A percentile compares a stretch with the other conserved stretches of the same genome.
Conservation (phyloP, 2,113 vertebrate species). For the Cryptomyrus ogoouensis region DNA sequence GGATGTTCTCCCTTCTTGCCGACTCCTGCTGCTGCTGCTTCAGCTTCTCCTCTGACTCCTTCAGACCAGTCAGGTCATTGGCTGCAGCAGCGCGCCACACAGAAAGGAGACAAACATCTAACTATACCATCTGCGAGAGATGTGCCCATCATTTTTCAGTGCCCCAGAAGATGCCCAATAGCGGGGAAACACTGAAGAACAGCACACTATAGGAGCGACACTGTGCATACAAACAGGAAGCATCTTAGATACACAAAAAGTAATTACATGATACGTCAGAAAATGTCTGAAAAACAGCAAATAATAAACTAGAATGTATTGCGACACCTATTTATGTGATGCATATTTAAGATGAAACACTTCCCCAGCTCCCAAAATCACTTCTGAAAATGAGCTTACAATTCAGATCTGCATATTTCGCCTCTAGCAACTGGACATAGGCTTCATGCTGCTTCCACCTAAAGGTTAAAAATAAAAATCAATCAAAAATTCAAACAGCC, state of each 20-base stretch:
- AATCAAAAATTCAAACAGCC: background rate
- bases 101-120: conserved; percentile 18
- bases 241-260: background rate
- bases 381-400: conserved; percentile 71
- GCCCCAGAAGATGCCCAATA: background rate
- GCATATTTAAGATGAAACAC: background rate
- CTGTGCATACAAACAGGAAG: background rate
- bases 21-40: conserved; percentile 99
- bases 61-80: conserved; percentile 91
- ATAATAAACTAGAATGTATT: background rate
- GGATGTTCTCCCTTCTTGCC: conserved; percentile 95
- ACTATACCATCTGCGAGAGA: background rate
- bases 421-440: conserved; percentile 92
- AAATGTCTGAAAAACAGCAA: background rate
- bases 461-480: conserved; percentile 28
- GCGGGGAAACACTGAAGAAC: background rate
- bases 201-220: background rate
- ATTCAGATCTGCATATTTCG: conserved; percentile 94
- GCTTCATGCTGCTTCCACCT: conserved; percentile 98
- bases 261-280: background rate
- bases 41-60: conserved; percentile 96
- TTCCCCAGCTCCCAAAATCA: background rate
- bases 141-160: background rate
- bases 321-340: background rate
- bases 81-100: conserved; percentile 53